Base-by-base conservation (phyloP, 1,140 invertebrate genomes). In the Brachionus paranguensis region DNA sequence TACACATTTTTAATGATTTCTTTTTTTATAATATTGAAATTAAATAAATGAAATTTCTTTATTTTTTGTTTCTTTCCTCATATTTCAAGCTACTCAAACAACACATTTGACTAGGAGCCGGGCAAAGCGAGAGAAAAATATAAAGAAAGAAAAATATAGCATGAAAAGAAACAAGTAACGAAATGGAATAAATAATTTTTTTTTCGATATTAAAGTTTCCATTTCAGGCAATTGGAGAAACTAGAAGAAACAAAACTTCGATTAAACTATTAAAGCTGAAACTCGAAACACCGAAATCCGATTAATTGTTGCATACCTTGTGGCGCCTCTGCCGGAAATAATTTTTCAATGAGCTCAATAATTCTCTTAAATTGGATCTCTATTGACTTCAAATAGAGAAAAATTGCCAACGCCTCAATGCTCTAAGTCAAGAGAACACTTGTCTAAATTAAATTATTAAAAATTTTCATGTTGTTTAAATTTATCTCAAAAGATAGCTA, bases 181-280 rank as follows among this genome's bases (percentile, higher is more conserved):
- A 68, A 68, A 68, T 68, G 65, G 33, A 68, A 68, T 65, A 68
- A 60, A 60, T 68, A 33, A 68, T 68, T 68, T 68, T 68, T 37
- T 33, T 60, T 10, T 5, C 53, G 53, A 60, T 60, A 20, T 60
- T 2, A 60, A 60, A 60, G 53, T 60, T 60, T 60, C 53, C 5
- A 60, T 60, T 60, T 60, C 53, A 60, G 20, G 53, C 53, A 60
- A 60, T 5, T 60, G 20, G 17, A 20, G 20, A 60, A 53, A 53
- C 47, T 53, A 53, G 17, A 17, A 60, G n/a, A 24, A 60, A 60
- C 53, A 60, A 60, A 60, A 60, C 53, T 20, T 20, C 17, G 10
- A 24, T 24, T 2, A 60, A 60, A 60, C 20, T 60, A 55, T 60
- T 60, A 60, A 55, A 55, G 53, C 53, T 55, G 53, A 60, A 60